Evolutionary conservation across 2,888 invertebrate genomes (phyloP), one percentile per base, ranked within the genome.

Genomic region (Lordiphosa andalusiaca): DNA sequence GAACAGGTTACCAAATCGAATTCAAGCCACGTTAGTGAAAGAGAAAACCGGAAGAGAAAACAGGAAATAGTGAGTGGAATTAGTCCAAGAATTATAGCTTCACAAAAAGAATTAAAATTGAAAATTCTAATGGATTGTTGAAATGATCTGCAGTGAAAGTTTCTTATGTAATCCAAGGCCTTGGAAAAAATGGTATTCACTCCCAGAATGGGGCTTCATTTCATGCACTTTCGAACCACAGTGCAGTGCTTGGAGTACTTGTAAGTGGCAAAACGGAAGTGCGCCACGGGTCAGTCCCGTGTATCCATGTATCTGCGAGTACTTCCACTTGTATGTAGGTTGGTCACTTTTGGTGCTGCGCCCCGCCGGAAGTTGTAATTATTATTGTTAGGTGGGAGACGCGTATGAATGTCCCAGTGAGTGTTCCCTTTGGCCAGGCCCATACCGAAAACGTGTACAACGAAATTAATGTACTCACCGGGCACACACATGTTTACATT

Each of bases 291-390:
- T 46, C 39, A 39, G 23, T 13, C 35, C 25, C 25, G 9, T 37
- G n/a, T 39, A 13, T 30, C 6, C 21, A 13, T n/a, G 35, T 54
- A 38, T 48, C 56, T 70, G 61, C 57, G 59, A 67, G 42, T 65
- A 46, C 62, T 57, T 71, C 41, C 12, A 50, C 56, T 41, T 54
- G 49, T 53, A 38, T 50, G 59, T 75, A 65, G 58, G 53, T 49
- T 48, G 71, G 54, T 36, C 63, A 61, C 60, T 82, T 63, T 52
- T 30, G 30, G 3, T 30, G 58, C 72, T 62, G 84, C 82, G 65
- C 50, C 63, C 63, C 57, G 62, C 65, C 87, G 88, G 87, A 87
- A 86, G 86, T 86, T 77, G 83, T 88, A 87, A 87, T 87, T 87
- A 87, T 68, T 71, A 75, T 86, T 67, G 74, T 68, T 68, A 61